phyloP scores from a whole-genome alignment of 2,888 invertebrate species.

The Epistrophe grossulariae region DNA sequence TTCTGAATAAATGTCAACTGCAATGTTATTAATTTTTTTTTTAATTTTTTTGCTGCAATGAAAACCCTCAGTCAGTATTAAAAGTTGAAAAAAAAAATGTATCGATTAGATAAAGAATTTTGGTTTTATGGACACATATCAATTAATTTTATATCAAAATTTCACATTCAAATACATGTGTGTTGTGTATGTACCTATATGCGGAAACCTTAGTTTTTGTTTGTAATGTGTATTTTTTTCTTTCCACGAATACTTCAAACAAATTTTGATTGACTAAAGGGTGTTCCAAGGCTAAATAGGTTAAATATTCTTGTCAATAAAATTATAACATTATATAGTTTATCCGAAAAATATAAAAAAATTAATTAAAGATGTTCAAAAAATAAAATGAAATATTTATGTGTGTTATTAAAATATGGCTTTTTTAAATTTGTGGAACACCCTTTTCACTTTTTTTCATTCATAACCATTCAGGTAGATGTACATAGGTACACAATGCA shows the following conservation, averaged over 20 bases:
- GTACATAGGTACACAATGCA: background rate
- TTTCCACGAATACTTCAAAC: background rate
- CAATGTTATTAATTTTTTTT: background rate
- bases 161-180: background rate
- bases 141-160: slow-evolving; percentile 21
- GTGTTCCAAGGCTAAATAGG: background rate
- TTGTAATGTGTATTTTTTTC: background rate
- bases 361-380: background rate
- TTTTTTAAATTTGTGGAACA: slow-evolving; percentile 3
- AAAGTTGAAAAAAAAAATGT: background rate
- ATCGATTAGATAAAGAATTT: slow-evolving; percentile 29
- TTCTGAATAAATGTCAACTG: slow-evolving; percentile 27
- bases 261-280: background rate
- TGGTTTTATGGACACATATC: background rate
- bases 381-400: background rate
- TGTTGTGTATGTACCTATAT: background rate
- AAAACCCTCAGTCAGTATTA: background rate
- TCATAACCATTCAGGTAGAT: background rate
- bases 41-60: background rate
- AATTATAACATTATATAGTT: background rate
- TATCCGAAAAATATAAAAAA: background rate
- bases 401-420: background rate
- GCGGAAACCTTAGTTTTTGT: slow-evolving; percentile 14
- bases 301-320: background rate
- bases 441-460: slow-evolving; percentile 12